Percentiles rank a stretch among this genome's conserved stretches.
Evolutionary conservation across 1,140 invertebrate species (phyloP).

Genomic region (Eufriesea mexicana): DNA sequence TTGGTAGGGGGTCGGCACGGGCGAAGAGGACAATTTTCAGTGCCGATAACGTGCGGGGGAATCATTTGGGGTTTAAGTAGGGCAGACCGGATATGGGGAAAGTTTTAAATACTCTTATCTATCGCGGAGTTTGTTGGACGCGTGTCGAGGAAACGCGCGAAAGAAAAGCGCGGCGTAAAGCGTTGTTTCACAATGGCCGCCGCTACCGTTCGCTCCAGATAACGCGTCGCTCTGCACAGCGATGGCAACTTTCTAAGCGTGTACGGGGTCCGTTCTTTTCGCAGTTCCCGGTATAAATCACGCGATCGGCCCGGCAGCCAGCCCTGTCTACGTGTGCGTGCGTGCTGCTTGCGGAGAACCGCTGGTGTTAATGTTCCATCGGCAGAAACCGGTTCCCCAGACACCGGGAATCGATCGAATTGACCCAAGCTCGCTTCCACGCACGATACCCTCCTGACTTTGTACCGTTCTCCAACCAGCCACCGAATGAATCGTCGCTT

Average conservation of each 20-base stretch:
- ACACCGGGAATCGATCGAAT: constrained; percentile 61
- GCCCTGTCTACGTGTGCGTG: no score
- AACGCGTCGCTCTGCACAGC: constrained; percentile 30
- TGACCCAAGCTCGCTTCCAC: constrained; percentile 52
- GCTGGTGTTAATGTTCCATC: constrained; percentile 59
- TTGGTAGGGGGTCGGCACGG: no score
- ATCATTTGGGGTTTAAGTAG: background rate
- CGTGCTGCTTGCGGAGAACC: constrained; percentile 52
- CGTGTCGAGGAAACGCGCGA: background rate
- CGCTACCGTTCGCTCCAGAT: constrained; percentile 54
- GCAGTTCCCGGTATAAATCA: constrained; percentile 47
- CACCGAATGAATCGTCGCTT: constrained; percentile 11
- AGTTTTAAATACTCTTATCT: background rate
- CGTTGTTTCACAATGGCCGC: constrained; percentile 16
- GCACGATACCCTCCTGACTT: constrained; percentile 39
- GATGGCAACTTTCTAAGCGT: constrained; percentile 60
- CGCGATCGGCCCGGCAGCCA: background rate
- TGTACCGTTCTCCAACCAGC: constrained; percentile 55
- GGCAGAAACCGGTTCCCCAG: constrained; percentile 61
- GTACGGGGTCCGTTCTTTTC: constrained; percentile 29
- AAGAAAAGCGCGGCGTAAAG: constrained; percentile 13
- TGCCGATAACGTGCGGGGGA: background rate
- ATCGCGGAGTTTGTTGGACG: background rate
- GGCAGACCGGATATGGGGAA: background rate
- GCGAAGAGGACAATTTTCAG: background rate